Conservation (phyloP, 1,140 invertebrate species). For the Drosophila pruinosa region DNA sequence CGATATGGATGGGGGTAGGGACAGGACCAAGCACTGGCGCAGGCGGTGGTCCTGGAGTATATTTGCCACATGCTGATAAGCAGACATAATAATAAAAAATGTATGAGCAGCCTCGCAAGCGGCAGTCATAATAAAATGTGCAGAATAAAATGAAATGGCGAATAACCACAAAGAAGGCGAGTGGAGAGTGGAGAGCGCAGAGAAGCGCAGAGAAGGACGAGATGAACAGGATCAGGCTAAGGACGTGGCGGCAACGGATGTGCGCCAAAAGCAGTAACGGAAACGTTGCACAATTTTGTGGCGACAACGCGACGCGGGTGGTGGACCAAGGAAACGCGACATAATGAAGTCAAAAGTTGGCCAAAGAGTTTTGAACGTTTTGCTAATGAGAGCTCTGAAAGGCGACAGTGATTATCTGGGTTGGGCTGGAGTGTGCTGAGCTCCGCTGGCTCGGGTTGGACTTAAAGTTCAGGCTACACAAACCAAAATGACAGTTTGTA, state of each 20-base stretch:
- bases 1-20: background rate
- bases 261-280: constrained; percentile 75
- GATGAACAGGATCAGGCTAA: constrained; percentile 12
- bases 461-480: constrained; percentile 8
- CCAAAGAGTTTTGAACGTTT: constrained; percentile 74
- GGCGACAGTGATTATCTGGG: constrained; percentile 67
- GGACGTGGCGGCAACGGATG: constrained; percentile 63
- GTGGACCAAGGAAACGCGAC: constrained; percentile 48
- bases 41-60: constrained; percentile 55
- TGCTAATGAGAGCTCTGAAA: constrained; percentile 74
- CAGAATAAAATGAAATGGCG: constrained; percentile 79
- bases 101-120: constrained; percentile 71
- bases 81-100: constrained; percentile 81
- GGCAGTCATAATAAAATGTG: constrained; percentile 78
- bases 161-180: constrained; percentile 49
- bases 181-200: background rate
- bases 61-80: constrained; percentile 80
- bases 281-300: constrained; percentile 80
- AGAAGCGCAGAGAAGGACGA: background rate
- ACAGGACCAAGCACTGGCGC: constrained; percentile 7
- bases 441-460: background rate
- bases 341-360: constrained; percentile 79
- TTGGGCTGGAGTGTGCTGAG: no score
- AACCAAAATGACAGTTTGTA: constrained; percentile 11
- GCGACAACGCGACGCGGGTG: constrained; percentile 51